Conservation (phyloP, 2,113 vertebrate genomes). For the Pipa parva region DNA sequence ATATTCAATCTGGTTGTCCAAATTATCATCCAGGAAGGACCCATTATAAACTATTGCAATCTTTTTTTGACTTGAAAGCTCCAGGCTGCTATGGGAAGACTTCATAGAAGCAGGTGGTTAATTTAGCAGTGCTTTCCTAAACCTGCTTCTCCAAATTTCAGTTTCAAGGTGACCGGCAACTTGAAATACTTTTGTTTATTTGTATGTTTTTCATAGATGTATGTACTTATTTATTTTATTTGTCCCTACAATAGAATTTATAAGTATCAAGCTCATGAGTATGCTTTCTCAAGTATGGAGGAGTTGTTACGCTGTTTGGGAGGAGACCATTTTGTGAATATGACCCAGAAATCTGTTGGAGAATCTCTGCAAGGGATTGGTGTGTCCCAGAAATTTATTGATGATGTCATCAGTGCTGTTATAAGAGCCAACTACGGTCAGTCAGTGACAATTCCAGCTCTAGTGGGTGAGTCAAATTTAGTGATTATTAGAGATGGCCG, state of each 20-base stretch:
- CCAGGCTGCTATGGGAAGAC: too few relatives aligned
- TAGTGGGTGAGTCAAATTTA: slow-evolving; percentile 79
- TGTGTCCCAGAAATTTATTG: slow-evolving; percentile 89
- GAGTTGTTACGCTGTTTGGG: slow-evolving; percentile 86
- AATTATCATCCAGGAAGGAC: too few relatives aligned
- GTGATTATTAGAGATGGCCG: too few relatives aligned
- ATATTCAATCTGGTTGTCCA: too few relatives aligned
- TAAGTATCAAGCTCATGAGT: slow-evolving; percentile 94
- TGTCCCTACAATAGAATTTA: slow-evolving; percentile 75
- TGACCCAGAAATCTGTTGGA: slow-evolving; percentile 83
- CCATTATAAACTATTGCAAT: too few relatives aligned
- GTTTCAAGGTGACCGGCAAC: too few relatives aligned
- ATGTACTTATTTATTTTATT: neutral
- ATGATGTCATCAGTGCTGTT: slow-evolving; percentile 85
- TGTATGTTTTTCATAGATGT: too few relatives aligned
- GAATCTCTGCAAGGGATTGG: slow-evolving; percentile 90
- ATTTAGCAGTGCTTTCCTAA: too few relatives aligned
- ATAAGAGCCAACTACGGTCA: slow-evolving; percentile 92
- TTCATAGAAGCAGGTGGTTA: too few relatives aligned
- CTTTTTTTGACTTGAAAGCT: too few relatives aligned
- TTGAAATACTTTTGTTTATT: too few relatives aligned
- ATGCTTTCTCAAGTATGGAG: slow-evolving; percentile 89
- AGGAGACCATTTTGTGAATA: slow-evolving; percentile 85
- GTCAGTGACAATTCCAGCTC: slow-evolving; percentile 87
- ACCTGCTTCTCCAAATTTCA: too few relatives aligned